Percentiles rank a stretch among this genome's conserved stretches.
phyloP scores from a whole-genome alignment of 1,140 invertebrate species.

The Rhyacophila brunnea region DNA sequence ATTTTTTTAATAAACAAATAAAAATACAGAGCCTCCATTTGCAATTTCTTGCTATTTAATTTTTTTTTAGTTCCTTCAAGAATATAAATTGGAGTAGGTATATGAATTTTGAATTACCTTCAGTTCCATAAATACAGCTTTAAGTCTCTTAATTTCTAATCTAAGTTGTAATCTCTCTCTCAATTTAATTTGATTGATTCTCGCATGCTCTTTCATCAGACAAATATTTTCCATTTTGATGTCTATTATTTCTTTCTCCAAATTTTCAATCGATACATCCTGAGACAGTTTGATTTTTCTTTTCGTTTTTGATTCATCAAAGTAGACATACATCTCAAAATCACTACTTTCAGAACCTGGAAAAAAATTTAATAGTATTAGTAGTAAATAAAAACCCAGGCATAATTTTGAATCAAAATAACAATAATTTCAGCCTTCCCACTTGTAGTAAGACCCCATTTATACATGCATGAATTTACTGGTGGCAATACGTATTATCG shows the following conservation, averaged over 20 bases:
- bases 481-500: too few relatives aligned
- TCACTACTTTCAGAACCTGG: constrained; percentile 27
- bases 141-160: constrained; percentile 25
- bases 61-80: too few relatives aligned
- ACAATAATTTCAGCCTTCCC: too few relatives aligned
- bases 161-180: constrained; percentile 25
- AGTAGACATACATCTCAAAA: constrained; percentile 32
- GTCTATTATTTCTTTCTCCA: constrained; percentile 16
- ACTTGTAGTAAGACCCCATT: too few relatives aligned
- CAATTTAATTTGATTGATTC: constrained; percentile 28
- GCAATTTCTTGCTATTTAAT: too few relatives aligned
- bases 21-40: too few relatives aligned
- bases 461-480: too few relatives aligned
- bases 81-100: too few relatives aligned
- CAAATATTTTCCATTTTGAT: constrained; percentile 28
- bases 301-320: constrained; percentile 30
- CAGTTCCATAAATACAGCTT: constrained; percentile 16
- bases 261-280: constrained; percentile 9
- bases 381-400: too few relatives aligned
- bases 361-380: not conserved
- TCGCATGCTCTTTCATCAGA: constrained; percentile 19
- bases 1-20: too few relatives aligned
- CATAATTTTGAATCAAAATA: too few relatives aligned
- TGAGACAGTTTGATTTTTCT: constrained; percentile 21
- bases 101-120: constrained; percentile 14